Evolutionary conservation across 2,797 vertebrate genomes (phyloP), one percentile per base, ranked within the genome.

Genomic region (Lepus oiostolus): DNA sequence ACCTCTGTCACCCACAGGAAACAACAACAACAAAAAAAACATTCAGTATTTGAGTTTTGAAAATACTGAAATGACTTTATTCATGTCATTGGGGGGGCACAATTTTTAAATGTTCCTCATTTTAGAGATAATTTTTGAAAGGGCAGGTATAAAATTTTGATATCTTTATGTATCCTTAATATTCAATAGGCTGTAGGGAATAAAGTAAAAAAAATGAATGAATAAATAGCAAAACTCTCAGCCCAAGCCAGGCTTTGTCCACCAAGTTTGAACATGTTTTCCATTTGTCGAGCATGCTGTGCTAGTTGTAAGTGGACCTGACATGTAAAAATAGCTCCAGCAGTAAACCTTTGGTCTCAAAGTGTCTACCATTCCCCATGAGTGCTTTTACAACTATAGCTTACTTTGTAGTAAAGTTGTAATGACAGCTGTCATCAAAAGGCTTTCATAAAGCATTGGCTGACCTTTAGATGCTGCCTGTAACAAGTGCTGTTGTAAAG

Each of bases 381-480:
- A 98, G 89, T 96, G 92, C 90, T 94, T 97, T 97, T 88, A 68
- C 94, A 97, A 93, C 86, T 81, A 47, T 35, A 95, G 65, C 87
- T 96, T 97, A 96, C 95, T 98, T 96, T 91, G 75, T 95, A 97
- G 93, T 97, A 82, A 98, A 96, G 91, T 88, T 97, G 96, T 97
- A 98, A 98, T 97, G 97, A 97, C 95, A 98, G 96, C 96, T 98
- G 98, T 98, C 97, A 96, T 97, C 72, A 90, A 93, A 65, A 95
- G 92, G 92, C 88, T 98, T 97, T 95, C 93, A 97, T 71, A 88
- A 98, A 98, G 96, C 85, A 95, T 95, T 97, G 71, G 79, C 77
- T 97, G 98, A 98, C 96, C 97, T 98, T 98, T 98, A 96, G 52
- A 95, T 92, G 80, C 50, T 93, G 26, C 96, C 86, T 80, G 63